Percentiles rank a stretch among this genome's conserved stretches.
Evolutionary conservation across 53 echinoderm and acorn worm species (phyloP).

Genomic region (Pentamera pediparva): DNA sequence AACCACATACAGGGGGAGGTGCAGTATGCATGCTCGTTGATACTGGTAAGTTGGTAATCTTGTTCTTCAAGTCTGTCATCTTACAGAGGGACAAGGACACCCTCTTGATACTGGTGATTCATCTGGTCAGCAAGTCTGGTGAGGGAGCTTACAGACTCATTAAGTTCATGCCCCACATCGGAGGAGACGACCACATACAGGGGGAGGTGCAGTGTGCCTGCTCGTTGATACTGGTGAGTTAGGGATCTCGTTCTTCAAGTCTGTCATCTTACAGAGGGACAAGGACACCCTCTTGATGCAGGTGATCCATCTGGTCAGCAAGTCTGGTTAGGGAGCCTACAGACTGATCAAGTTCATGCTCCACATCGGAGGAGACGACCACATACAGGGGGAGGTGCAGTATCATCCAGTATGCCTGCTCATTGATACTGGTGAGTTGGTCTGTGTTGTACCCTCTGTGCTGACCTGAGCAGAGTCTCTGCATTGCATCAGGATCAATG

Average conservation of each 20-base stretch:
- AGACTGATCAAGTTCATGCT: constrained; percentile 81
- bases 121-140: constrained; percentile 90
- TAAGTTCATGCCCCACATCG: constrained; percentile 74
- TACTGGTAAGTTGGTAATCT: constrained; percentile 78
- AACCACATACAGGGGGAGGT: constrained; percentile 47
- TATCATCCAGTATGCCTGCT: constrained; percentile 73
- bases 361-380: constrained; percentile 48
- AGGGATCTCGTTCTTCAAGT: constrained; percentile 44
- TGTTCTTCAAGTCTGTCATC: constrained; percentile 47
- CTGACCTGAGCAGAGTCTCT: neutral
- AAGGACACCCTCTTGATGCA: constrained; percentile 77
- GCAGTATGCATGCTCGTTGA: constrained; percentile 71
- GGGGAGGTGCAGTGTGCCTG: constrained; percentile 68
- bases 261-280: constrained; percentile 68
- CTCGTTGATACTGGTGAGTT: constrained; percentile 85
- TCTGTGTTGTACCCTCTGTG: neutral
- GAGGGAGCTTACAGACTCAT: constrained; percentile 90
- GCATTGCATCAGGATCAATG: no score
- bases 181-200: constrained; percentile 33
- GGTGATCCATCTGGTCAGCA: constrained; percentile 91
- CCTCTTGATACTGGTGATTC: constrained; percentile 79
- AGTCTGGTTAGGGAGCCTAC: constrained; percentile 89
- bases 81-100: constrained; percentile 80
- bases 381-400: constrained; percentile 56
- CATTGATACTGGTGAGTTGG: constrained; percentile 85